Evolutionary conservation across 2,113 vertebrate genomes (phyloP).

Genomic region (Crotalus viridis): DNA sequence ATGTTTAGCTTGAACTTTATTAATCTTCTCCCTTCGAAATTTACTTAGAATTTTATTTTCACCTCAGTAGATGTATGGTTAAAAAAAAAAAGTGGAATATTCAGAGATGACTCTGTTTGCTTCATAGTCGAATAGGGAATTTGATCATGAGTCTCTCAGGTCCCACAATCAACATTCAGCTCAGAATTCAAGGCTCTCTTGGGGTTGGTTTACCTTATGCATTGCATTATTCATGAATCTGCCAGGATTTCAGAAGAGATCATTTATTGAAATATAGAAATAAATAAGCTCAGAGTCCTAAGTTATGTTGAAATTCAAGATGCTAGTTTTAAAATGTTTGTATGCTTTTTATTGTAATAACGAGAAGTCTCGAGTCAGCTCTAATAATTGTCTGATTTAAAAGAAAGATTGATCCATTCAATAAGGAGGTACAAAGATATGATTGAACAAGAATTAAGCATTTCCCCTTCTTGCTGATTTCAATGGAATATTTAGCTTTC

Average conservation of each 20-base stretch:
- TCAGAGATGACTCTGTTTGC: neutral
- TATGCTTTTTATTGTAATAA: neutral
- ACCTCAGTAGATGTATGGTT: neutral
- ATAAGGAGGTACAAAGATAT: neutral
- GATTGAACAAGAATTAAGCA: neutral
- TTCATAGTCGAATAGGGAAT: neutral
- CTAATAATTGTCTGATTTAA: neutral
- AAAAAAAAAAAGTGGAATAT: neutral
- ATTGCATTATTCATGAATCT: neutral
- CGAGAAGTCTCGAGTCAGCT: neutral
- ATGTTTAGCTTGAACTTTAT: neutral
- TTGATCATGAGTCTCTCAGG: neutral
- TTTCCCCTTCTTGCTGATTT: neutral
- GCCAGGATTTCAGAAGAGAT: neutral
- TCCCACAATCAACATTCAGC: neutral
- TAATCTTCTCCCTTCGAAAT: neutral
- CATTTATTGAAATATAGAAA: neutral
- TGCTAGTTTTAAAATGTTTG: neutral
- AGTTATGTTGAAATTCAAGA: neutral
- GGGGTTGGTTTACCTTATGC: neutral
- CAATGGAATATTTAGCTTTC: neutral
- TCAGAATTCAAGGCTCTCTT: neutral
- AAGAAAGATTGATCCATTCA: neutral
- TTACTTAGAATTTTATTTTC: neutral
- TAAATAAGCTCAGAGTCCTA: neutral